Conservation (phyloP, 2,888 invertebrate genomes). For the Troides oblongomaculatus region DNA sequence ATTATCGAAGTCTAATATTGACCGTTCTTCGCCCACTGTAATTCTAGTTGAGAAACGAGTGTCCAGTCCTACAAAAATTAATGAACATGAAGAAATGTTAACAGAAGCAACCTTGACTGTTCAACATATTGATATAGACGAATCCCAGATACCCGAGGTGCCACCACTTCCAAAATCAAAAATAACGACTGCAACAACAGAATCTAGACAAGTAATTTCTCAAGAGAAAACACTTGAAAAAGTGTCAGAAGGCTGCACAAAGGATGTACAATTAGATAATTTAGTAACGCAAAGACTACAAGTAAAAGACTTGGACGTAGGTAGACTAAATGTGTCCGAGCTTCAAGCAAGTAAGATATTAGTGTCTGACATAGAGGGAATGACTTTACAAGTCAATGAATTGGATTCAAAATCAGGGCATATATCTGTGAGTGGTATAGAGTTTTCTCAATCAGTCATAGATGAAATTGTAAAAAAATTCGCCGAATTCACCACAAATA, state of each 20-base stretch:
- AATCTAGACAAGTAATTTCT: conserved; percentile 42
- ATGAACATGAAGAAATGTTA: conserved; percentile 81
- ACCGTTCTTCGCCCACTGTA: conserved; percentile 81
- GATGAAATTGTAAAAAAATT: conserved; percentile 82
- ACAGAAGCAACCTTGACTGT: conserved; percentile 84
- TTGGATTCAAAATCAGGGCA: conserved; percentile 85
- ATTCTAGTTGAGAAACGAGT: conserved; percentile 81
- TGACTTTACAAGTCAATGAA: conserved; percentile 85
- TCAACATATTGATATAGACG: conserved; percentile 81
- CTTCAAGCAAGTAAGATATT: conserved; percentile 88
- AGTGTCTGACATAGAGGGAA: conserved; percentile 90
- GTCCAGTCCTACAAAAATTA: conserved; percentile 80
- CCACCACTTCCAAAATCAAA: conserved; percentile 69
- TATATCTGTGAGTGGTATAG: conserved; percentile 83
- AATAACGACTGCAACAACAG: conserved; percentile 41
- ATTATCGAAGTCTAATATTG: conserved; percentile 75
- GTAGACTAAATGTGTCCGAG: conserved; percentile 87
- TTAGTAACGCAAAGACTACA: conserved; percentile 83
- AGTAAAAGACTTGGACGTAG: conserved; percentile 88
- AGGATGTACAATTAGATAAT: conserved; percentile 69
- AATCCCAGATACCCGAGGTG: conserved; percentile 66
- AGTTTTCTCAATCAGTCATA: conserved; percentile 84
- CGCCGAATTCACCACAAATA: conserved; percentile 66
- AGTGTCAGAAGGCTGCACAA: conserved; percentile 49
- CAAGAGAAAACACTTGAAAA: conserved; percentile 60